Conservation (phyloP, 2,888 invertebrate genomes). For the Philhelius pedissequus region DNA sequence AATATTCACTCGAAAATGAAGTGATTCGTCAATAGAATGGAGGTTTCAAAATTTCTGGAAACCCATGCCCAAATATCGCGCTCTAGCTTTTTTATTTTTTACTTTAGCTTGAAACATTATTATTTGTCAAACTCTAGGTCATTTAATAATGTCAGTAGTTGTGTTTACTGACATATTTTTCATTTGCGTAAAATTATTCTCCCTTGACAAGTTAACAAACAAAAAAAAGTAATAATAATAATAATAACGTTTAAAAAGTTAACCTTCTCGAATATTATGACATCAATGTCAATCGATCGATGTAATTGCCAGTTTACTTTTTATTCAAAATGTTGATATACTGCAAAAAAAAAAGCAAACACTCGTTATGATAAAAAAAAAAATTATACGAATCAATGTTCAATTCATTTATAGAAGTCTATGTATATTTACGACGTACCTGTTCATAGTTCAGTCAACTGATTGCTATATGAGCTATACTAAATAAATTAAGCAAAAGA, state of each 20-base stretch:
- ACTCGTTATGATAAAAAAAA: not conserved
- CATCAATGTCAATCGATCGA: conserved; percentile 18
- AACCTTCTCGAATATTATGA: conserved; percentile 4
- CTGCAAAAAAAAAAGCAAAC: not conserved
- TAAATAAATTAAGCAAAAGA: not conserved
- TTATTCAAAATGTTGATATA: conserved; percentile 5
- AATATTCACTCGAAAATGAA: too few relatives aligned
- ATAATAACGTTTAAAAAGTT: not conserved
- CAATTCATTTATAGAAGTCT: not conserved
- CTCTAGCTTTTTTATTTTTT: too few relatives aligned
- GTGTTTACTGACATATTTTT: not conserved
- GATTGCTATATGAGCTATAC: conserved; percentile 9
- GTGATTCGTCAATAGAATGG: too few relatives aligned
- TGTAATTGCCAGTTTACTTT: conserved; percentile 2
- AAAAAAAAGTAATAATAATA: too few relatives aligned
- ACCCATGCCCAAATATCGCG: too few relatives aligned
- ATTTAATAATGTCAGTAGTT: not conserved
- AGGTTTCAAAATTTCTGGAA: too few relatives aligned
- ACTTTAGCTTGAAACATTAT: too few relatives aligned
- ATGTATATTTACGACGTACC: not conserved
- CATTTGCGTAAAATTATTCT: not conserved
- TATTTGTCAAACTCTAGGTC: not conserved
- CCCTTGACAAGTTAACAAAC: not conserved
- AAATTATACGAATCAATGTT: not conserved
- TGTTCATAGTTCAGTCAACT: not conserved